A percentile compares a stretch with the other conserved stretches of the same genome.
Conservation (phyloP, 2,888 invertebrate genomes). For the Morpho helenor region DNA sequence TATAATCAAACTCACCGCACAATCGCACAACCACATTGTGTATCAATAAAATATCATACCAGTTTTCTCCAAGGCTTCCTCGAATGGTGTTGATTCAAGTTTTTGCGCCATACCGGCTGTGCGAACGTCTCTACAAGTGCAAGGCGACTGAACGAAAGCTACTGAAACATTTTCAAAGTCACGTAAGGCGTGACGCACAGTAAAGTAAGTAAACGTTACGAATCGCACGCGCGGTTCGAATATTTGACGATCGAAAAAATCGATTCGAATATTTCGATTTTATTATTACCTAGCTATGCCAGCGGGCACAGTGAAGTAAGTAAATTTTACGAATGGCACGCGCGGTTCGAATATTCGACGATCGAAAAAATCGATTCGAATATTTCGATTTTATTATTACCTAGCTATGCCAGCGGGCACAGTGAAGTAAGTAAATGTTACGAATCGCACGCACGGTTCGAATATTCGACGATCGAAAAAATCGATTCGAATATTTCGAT, state of each 20-base stretch:
- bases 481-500: too few relatives aligned
- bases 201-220: constrained; percentile 26
- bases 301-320: constrained; percentile 31
- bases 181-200: constrained; percentile 37
- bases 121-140: constrained; percentile 14
- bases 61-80: constrained; percentile 57
- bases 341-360: neutral
- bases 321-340: constrained; percentile 21
- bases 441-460: neutral
- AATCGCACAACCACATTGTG: too few relatives aligned
- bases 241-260: too few relatives aligned
- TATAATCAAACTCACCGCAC: too few relatives aligned
- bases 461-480: too few relatives aligned
- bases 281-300: too few relatives aligned
- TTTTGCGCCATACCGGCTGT: constrained; percentile 20
- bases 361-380: too few relatives aligned
- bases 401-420: too few relatives aligned
- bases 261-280: too few relatives aligned
- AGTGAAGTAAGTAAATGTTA: constrained; percentile 31
- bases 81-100: constrained; percentile 43
- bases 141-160: constrained; percentile 51
- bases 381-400: too few relatives aligned
- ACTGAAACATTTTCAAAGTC: constrained; percentile 49
- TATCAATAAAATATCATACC: constrained; percentile 35
- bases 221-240: neutral